Base-by-base conservation (phyloP, 1,140 invertebrate species). In the Vanessa tameamea region DNA sequence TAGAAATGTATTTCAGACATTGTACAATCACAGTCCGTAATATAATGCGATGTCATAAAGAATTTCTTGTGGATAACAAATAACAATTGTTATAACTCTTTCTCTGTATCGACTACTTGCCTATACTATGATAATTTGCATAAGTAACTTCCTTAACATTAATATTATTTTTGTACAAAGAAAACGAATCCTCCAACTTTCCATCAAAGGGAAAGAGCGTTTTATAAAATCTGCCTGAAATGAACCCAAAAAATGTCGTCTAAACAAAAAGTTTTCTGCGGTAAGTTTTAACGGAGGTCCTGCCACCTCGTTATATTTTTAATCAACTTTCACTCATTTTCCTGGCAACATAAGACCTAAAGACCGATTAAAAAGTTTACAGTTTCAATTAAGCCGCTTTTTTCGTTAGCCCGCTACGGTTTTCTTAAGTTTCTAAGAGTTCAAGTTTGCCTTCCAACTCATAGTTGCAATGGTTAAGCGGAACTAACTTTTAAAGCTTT, bases 401-500 rank as follows among this genome's bases (percentile, higher is more conserved):
- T 78, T 78, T 78, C 77, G 77, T 75, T 73, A 77, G 75, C 65
- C 71, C 68, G 69, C 74, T 64, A 31, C 47, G 75, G 64, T 77
- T 78, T 76, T 77, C 63, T 64, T 68, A 79, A 61, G 68, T 77
- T 73, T 68, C 70, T 69, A 8, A 23, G 26, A 75, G 72, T 74
- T 74, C 68, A 74, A 79, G 69, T 73, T 79, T 73, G 59, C 67
- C 47, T 76, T 51, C 70, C 57, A 47, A 78, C 77, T 79, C 72
- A 72, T 79, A 79, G 78, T 76, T 79, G 78, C 75, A 76, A 79
- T 61, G 71, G 75, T 74, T 79, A 79, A 79, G 72, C 78, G 65
- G 75, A 79, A 74, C 78, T 74, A 75, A 78, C 73, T 78, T 78
- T 75, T 73, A 69, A 78, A 73, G 74, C 78, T 79, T 79, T 79